A percentile compares a stretch with the other conserved stretches of the same genome.
These are phyloP conservation scores for Seira musarum DNA, from an alignment of 2,888 invertebrate species.

Conservation along the genomic window DNA sequence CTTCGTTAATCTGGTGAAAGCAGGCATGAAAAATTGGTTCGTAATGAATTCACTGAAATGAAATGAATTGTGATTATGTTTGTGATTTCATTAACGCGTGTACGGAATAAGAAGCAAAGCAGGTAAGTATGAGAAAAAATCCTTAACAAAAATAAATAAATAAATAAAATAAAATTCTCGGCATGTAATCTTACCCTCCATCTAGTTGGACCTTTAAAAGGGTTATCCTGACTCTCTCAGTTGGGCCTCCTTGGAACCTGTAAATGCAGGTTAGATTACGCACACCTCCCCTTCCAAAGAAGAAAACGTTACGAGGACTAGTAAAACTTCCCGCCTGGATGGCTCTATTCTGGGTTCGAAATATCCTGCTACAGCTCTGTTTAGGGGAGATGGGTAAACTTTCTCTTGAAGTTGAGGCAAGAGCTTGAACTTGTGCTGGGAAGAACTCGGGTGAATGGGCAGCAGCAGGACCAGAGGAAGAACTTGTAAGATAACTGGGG, in stretches of 20 bases:
- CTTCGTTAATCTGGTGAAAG: constrained; percentile 54
- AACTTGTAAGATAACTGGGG: constrained; percentile 36
- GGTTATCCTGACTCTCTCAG: constrained; percentile 82
- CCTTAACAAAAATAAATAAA: constrained; percentile 1
- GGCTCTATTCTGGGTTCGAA: constrained; percentile 60
- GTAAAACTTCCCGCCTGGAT: constrained; percentile 70
- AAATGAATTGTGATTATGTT: background rate
- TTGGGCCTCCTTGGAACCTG: constrained; percentile 81
- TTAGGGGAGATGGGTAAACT: constrained; percentile 47
- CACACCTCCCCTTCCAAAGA: constrained; percentile 86
- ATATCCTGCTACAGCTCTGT: constrained; percentile 61
- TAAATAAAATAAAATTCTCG: constrained; percentile 1
- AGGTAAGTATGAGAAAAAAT: constrained; percentile 23
- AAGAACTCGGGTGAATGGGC: background rate
- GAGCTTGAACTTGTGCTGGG: background rate
- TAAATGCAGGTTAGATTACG: constrained; percentile 83
- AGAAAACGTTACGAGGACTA: constrained; percentile 86
- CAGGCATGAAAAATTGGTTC: constrained; percentile 42
- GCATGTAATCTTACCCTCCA: constrained; percentile 62
- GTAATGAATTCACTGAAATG: constrained; percentile 12
- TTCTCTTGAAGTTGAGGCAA: constrained; percentile 34
- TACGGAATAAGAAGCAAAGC: constrained; percentile 21
- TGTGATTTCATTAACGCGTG: background rate
- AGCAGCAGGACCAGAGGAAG: constrained; percentile 37
- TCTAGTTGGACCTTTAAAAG: constrained; percentile 76